Base-by-base conservation (phyloP, 2,888 invertebrate species). In the Plebejus anna region DNA sequence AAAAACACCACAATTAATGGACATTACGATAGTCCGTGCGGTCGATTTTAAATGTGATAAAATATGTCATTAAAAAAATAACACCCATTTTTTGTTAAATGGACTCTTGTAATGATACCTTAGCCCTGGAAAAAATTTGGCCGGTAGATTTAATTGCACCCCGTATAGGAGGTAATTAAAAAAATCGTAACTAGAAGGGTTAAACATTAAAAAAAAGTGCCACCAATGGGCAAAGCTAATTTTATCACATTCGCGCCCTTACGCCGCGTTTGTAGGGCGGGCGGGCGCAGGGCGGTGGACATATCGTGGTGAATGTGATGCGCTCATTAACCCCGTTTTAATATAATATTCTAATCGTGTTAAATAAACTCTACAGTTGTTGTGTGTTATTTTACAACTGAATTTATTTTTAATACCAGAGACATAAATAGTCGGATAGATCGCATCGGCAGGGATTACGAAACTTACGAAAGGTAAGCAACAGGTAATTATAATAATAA, bases 231-330 rank as follows among this genome's bases (percentile, higher is more conserved):
- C 73, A 55, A 28, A 16, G 73, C 73, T 73, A 73, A 55, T 73
- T 73, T 28, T 73, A 51, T 28, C 73, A 73, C 55, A 73, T 73
- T 51, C 51, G 47, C 72, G 32, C 28, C 72, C 72, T 72, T 13
- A n/a, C 13, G 16, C 47, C 42, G 4, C 42, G n/a, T 72, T 13
- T 11, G 4, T 11, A 55, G 55, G 28, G 13, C 36, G 22, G 4
- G 51, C 51, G 55, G 47, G 22, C 42, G n/a, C 42, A 51, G 51
- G 28, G 13, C 55, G 22, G 11, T 1, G n/a, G 72, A 16, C 73
- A 4, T 51, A 2, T 55, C 73, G 32, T 38, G 22, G 28, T 42
- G 71, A 72, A 47, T 73, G 16, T 73, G 28, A 55, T 47, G 73
- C 7, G 9, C 32, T 6, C 32, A 55, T 73, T 73, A 55, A 73